Evolutionary conservation across 1,140 invertebrate species (phyloP), one percentile per base, ranked within the genome.

Genomic region (Oreohelix idahoensis): DNA sequence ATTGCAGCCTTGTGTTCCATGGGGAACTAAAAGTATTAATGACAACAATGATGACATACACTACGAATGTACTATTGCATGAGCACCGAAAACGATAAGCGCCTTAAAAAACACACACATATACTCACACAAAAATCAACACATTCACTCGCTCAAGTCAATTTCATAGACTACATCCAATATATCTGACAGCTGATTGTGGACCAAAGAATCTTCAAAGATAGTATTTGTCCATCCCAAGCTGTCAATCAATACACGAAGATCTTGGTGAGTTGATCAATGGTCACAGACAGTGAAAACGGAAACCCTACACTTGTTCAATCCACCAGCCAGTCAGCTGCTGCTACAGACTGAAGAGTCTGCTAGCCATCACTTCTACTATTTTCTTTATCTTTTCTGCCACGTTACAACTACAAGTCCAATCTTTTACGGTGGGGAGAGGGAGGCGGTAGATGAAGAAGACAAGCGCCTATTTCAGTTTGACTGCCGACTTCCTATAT

Each of bases 191-290:
- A 13, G 4, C 38, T 75, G 73, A 29, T 75, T 49, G 8, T 20
- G 39, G 15, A 23, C 11, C n/a, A 78, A 58, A 58, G 45, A 78
- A 78, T 36, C 49, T n/a, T 15, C 49, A 36, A 11, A 51, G 74
- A 32, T 26, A 63, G 26, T 53, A 63, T 78, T 58, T 78, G 76
- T 78, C 76, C 76, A n/a, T 45, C 2, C 13, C n/a, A 63, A 58
- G n/a, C 76, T 58, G 76, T 58, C 51, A 78, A 63, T 78, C 76
- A 63, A 78, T 78, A 78, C n/a, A 58, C 2, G n/a, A 78, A 76
- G 39, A 38, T 53, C 42, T 76, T 49, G 4, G n/a, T 58, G 35
- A 63, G 58, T 58, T 78, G 76, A 78, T 78, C 76, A 38, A 13
- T 32, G 45, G 39, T 78, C 49, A 63, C 76, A 63, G 45, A 63